Base-by-base conservation (phyloP, 2,113 vertebrate species). In the Phaethornis superciliosus region DNA sequence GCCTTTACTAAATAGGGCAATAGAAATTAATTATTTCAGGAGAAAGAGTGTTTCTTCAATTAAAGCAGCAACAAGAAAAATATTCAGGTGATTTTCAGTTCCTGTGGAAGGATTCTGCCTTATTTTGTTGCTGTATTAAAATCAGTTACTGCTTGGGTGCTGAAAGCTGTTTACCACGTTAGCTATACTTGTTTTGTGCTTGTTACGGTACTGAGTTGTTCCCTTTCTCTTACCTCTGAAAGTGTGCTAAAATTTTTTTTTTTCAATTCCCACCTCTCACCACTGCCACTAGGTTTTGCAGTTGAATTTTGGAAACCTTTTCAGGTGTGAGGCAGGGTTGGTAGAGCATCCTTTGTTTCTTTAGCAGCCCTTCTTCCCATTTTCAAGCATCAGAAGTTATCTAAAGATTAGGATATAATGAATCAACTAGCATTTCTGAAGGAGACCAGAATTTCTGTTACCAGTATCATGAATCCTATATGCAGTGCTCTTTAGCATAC, bases 81-180 rank as follows among this genome's bases (percentile, higher is more conserved):
- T 52, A 71, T 5, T 20, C 72, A 56, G 26, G 32, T 74, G 16
- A 70, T 88, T 83, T 71, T 78, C 47, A 49, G 37, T 23, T 56
- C 55, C 33, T 60, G 67, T 87, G 62, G 62, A 75, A 86, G 32
- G 30, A 49, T 80, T 12, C 15, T 52, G 58, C 58, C 20, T 63
- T 83, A 21, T 62, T 90, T 94, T 86, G 37, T 88, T 84, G 27
- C 46, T 74, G 15, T 67, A 33, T 67, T 86, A 81, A 92, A 92
- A 55, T 3, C 20, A 37, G 13, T 58, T 47, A 77, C 26, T 69
- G 24, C 60, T 92, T 4, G 63, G 63, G 37, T 46, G 33, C 60
- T 88, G 80, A 70, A 81, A 83, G 51, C 52, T 67, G 27, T 9
- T 5, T 22, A 32, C n/a, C n/a, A n/a, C 24, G 35, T n/a, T 27